Conservation (phyloP, 2,888 invertebrate species). For the Atherix ibis region DNA sequence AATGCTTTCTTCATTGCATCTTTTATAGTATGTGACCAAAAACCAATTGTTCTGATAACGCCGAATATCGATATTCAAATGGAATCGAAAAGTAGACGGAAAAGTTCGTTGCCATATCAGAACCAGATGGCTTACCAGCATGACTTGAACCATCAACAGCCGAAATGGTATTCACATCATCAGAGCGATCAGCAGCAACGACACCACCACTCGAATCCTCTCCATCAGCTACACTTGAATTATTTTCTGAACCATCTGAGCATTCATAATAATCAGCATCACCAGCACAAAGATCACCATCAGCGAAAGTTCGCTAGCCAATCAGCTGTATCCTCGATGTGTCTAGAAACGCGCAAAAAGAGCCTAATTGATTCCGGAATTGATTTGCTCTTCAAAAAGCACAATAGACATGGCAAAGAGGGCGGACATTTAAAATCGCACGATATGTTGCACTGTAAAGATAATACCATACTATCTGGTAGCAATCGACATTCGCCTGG, state of each 20-base stretch:
- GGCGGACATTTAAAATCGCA: conserved; percentile 6
- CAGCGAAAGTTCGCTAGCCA: conserved; percentile 1
- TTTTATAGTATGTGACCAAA: conserved; percentile 12
- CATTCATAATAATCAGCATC: not conserved
- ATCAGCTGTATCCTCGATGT: not conserved
- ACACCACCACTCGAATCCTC: too few species aligned
- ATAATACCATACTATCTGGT: not conserved
- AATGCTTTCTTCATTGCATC: too few species aligned
- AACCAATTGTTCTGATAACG: conserved; percentile 14
- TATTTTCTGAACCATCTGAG: too few species aligned
- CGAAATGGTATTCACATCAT: not conserved
- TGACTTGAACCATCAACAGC: conserved; percentile 1
- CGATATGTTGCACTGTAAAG: conserved; percentile 8
- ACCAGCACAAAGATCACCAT: conserved; percentile 1
- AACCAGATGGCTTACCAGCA: conserved; percentile 3
- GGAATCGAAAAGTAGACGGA: conserved; percentile 9
- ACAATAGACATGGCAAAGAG: conserved; percentile 12
- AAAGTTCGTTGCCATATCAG: conserved; percentile 1
- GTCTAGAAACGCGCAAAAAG: conserved; percentile 12
- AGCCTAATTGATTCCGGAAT: conserved; percentile 15
- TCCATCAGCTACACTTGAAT: too few species aligned
- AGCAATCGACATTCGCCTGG: not conserved
- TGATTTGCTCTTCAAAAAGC: conserved; percentile 15
- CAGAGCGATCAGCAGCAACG: conserved; percentile 5
- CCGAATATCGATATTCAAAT: conserved; percentile 16